Conservation (phyloP, 2,797 vertebrate genomes). For the Erithacus rubecula region DNA sequence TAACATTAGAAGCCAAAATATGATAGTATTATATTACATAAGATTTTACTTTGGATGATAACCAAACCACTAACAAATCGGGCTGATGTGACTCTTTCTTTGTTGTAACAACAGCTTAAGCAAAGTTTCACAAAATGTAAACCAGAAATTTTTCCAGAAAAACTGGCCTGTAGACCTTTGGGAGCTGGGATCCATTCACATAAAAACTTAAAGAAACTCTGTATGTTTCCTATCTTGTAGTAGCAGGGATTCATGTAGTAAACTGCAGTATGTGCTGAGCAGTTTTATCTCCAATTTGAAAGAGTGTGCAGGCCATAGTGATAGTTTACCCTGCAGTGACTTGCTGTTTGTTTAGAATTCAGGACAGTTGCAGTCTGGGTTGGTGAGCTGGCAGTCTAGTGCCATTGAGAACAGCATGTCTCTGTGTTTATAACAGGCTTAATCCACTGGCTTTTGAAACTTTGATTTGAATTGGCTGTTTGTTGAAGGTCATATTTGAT, state of each 20-base stretch:
- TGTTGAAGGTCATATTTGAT: slow-evolving; percentile 27
- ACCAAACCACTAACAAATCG: background rate
- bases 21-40: background rate
- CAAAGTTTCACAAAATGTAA: background rate
- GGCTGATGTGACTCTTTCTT: background rate
- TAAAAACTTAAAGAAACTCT: background rate
- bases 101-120: background rate
- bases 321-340: background rate
- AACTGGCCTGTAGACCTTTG: background rate
- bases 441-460: slow-evolving; percentile 1
- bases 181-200: background rate
- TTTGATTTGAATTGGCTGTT: background rate
- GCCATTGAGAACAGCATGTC: background rate
- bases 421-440: background rate
- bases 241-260: background rate
- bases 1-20: background rate
- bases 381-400: background rate
- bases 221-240: background rate
- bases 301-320: background rate
- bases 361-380: background rate
- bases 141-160: background rate
- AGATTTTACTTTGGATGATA: background rate
- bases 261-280: background rate
- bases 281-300: background rate
- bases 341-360: background rate